Evolutionary conservation across 2,888 invertebrate species (phyloP).

Genomic region (Euplexia lucipara): DNA sequence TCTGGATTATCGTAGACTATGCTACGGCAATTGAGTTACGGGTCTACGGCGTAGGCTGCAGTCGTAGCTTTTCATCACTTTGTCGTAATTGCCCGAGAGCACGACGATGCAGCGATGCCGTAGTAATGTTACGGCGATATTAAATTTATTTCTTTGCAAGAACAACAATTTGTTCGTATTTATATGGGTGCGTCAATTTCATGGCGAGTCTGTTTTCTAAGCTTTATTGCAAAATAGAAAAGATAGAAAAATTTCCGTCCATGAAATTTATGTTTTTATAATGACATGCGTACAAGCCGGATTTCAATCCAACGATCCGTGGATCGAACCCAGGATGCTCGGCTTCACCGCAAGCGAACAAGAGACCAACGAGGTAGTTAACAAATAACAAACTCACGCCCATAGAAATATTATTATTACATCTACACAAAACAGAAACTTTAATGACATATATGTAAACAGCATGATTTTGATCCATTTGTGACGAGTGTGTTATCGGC

Average conservation of each 20-base stretch:
- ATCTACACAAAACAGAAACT: no score
- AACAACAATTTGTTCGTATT: constrained; percentile 50
- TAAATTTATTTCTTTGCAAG: constrained; percentile 49
- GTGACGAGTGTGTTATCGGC: no score
- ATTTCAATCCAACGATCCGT: no score
- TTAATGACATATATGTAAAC: no score
- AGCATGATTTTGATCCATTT: no score
- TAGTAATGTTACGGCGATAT: constrained; percentile 42
- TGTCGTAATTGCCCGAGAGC: constrained; percentile 35
- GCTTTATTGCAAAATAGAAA: constrained; percentile 40
- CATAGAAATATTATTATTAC: no score
- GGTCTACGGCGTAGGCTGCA: constrained; percentile 44
- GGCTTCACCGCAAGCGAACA: no score
- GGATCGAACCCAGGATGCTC: no score
- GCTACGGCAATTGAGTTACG: constrained; percentile 23
- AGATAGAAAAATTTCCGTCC: neutral
- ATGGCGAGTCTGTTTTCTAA: no score
- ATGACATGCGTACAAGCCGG: no score
- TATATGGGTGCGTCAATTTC: constrained; percentile 47
- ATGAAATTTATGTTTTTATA: neutral
- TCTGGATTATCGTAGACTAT: constrained; percentile 11
- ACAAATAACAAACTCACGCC: no score
- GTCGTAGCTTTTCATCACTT: constrained; percentile 32
- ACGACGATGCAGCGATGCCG: constrained; percentile 34
- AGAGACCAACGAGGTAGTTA: no score